phyloP scores from a whole-genome alignment of 2,888 invertebrate genomes.

The Liopterus haemorrhoidalis region DNA sequence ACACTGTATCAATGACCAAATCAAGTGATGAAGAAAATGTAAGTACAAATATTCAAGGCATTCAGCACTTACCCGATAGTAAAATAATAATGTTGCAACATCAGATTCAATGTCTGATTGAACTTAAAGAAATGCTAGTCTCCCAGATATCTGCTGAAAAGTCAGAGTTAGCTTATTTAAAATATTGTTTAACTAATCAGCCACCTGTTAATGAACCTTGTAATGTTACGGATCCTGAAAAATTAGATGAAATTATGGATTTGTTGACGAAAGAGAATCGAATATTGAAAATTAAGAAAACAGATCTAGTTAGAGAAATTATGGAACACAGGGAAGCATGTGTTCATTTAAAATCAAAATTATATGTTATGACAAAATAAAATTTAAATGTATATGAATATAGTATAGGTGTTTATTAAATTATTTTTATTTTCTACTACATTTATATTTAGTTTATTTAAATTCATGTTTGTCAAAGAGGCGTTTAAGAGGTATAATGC shows the following conservation, averaged over 20 bases:
- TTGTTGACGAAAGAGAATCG: conserved; percentile 44
- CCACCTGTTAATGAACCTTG: conserved; percentile 5
- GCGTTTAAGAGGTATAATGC: too few species aligned
- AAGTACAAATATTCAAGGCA: neutral
- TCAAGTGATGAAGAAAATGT: neutral
- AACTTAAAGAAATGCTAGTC: conserved; percentile 62
- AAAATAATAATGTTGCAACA: conserved; percentile 54
- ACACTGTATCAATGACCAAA: too few species aligned
- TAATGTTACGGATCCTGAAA: conserved; percentile 30
- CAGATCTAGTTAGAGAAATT: conserved; percentile 44
- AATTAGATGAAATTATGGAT: conserved; percentile 42
- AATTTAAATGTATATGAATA: conserved; percentile 14
- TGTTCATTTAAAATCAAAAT: conserved; percentile 41
- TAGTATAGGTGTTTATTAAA: too few species aligned
- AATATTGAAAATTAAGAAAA: conserved; percentile 45
- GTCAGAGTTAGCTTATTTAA: conserved; percentile 55
- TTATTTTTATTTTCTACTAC: too few species aligned
- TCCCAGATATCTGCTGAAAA: conserved; percentile 67
- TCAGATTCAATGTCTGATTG: conserved; percentile 61
- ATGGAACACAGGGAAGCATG: conserved; percentile 45
- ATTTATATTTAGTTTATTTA: too few species aligned
- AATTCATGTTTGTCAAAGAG: too few species aligned
- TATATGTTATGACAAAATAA: conserved; percentile 12
- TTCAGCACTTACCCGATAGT: conserved; percentile 25
- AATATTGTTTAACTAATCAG: conserved; percentile 21